phyloP scores from a whole-genome alignment of 2,888 invertebrate species.

The Ditylenchus weischeri region DNA sequence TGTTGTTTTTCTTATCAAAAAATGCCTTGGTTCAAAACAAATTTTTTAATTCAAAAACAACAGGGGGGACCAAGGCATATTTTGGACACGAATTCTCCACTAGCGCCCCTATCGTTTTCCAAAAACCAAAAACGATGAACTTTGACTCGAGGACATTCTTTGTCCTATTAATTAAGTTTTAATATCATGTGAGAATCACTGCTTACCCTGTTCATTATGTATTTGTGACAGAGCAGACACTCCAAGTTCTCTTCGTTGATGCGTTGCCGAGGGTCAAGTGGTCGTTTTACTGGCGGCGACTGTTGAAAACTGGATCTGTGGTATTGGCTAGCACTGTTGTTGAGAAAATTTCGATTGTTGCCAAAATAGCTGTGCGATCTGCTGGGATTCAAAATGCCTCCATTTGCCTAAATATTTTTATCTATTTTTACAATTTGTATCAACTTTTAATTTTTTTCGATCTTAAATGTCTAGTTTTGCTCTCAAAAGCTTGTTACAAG shows the following conservation, averaged over 20 bases:
- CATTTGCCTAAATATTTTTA: not conserved
- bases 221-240: conserved; percentile 55
- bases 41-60: too few species aligned
- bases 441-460: not conserved
- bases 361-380: conserved; percentile 10
- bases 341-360: not conserved
- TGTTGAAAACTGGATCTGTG: conserved; percentile 3
- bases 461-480: not conserved
- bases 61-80: too few species aligned
- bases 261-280: not conserved
- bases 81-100: too few species aligned
- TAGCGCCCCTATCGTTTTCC: too few species aligned
- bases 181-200: not conserved
- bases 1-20: too few species aligned
- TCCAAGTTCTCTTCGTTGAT: conserved; percentile 52
- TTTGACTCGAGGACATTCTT: not conserved
- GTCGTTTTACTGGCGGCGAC: conserved; percentile 4
- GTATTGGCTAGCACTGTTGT: conserved; percentile 11
- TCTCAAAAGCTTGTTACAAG: too few species aligned
- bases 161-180: not conserved
- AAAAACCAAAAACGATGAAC: not conserved
- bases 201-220: conserved; percentile 49
- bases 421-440: too few species aligned
- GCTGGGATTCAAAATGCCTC: not conserved
- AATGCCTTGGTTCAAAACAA: too few species aligned